Base-by-base conservation (phyloP, 2,888 invertebrate species). In the Nymphalis urticae region DNA sequence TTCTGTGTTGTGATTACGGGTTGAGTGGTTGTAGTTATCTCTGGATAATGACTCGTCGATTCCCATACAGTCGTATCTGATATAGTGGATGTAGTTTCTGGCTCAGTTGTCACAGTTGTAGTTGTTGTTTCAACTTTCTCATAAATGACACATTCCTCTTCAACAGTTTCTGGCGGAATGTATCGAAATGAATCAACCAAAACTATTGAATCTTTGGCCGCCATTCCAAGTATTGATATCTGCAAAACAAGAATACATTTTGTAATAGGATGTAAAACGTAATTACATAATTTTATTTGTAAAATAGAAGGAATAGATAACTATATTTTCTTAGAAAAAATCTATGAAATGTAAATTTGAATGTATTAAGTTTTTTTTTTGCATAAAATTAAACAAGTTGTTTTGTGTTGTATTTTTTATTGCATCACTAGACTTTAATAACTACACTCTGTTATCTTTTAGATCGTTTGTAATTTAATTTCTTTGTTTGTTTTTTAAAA, bases 141-240 rank as follows among this genome's bases (percentile, higher is more conserved):
- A 63, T 71, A 88, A 19, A 85, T 72, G 21, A 47, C n/a, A 69
- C 72, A 70, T 8, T 66, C 48, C 50, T 71, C 48, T 56, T 71
- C 71, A 17, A 64, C 65, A 16, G 60, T 47, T 8, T 58, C 19
- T 48, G 77, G 75, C 24, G 77, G 75, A 53, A 75, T 71, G 54
- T 75, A 76, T 36, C 74, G 69, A 27, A 77, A 76, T 7, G 77
- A 78, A 67, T 77, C 78, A 36, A 76, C 63, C 32, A 77, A 42
- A 1, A 75, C 64, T 16, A 66, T 69, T 19, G 74, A 75, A 0
- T 66, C 50, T 2, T 59, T 42, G 19, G 69, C 67, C 54, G 73
- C 73, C 47, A 68, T 58, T 64, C 75, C 74, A 19, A 75, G 62
- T 63, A 77, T 68, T 32, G 73, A 62, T 19, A 77, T 68, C 76